Conservation (phyloP, 2,113 vertebrate genomes). For the Heptranchias perlo region DNA sequence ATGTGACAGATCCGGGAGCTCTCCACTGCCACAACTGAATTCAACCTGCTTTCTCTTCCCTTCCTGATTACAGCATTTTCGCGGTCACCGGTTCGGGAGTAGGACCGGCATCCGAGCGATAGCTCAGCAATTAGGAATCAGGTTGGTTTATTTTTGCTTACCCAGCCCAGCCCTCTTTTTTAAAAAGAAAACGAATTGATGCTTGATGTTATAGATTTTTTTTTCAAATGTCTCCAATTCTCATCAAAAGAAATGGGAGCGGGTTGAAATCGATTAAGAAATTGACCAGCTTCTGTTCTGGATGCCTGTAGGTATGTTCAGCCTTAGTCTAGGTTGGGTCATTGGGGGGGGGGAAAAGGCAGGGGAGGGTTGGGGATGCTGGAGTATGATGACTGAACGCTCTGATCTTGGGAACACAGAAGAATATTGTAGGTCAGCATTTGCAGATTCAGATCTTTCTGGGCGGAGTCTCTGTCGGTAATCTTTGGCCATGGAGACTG, state of each 20-base stretch:
- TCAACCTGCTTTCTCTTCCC: background rate
- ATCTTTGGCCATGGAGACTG: background rate
- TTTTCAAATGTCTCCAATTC: background rate
- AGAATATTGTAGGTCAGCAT: background rate
- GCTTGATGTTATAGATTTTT: background rate
- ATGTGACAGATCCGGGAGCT: slow-evolving; percentile 26
- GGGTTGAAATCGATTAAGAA: background rate
- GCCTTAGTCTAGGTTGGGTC: background rate
- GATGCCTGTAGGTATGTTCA: background rate
- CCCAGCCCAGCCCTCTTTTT: background rate
- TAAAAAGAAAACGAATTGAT: background rate
- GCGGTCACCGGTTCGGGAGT: background rate
- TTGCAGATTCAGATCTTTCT: background rate
- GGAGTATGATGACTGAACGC: background rate
- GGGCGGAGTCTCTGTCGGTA: background rate
- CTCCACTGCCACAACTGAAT: background rate
- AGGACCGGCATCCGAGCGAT: background rate
- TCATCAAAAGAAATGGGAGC: background rate
- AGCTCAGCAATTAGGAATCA: background rate
- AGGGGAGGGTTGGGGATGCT: background rate
- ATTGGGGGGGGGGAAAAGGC: background rate
- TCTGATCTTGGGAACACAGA: background rate
- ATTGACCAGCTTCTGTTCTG: background rate
- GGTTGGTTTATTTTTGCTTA: background rate
- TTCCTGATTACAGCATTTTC: background rate